Evolutionary conservation across 1,140 invertebrate species (phyloP).

Genomic region (Drosophila neocordata): DNA sequence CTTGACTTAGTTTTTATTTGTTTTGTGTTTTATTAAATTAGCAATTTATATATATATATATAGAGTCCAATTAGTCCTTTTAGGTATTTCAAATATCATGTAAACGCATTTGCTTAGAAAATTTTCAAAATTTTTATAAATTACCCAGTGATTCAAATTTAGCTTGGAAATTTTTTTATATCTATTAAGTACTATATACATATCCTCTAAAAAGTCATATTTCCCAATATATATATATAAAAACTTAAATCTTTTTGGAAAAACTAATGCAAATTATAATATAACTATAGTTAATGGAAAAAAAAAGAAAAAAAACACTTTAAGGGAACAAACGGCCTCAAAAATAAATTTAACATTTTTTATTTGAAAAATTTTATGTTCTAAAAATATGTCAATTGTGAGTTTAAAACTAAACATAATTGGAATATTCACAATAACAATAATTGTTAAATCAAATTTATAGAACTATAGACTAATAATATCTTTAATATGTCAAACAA

Average conservation of each 20-base stretch:
- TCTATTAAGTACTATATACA: neutral
- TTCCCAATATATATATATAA: too few species aligned
- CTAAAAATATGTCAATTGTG: constrained; percentile 3
- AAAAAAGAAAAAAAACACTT: too few species aligned
- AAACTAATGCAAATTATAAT: too few species aligned
- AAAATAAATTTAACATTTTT: too few species aligned
- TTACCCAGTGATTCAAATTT: neutral
- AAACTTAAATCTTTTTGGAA: too few species aligned
- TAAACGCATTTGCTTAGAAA: neutral
- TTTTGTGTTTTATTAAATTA: neutral
- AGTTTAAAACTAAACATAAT: constrained; percentile 1
- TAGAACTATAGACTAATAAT: neutral
- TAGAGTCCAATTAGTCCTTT: neutral
- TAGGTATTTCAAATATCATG: neutral
- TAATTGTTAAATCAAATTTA: neutral
- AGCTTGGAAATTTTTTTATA: neutral
- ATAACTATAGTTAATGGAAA: too few species aligned
- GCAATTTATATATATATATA: neutral
- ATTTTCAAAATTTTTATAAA: neutral
- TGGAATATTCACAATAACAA: constrained; percentile 5
- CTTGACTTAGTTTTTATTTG: neutral
- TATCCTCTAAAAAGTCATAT: neutral
- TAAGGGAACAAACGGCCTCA: too few species aligned
- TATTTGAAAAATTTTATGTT: too few species aligned
- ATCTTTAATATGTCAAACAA: neutral